Evolutionary conservation across 2,888 invertebrate species (phyloP), one percentile per base, ranked within the genome.

Genomic region (Synanthedon andrenaeformis): DNA sequence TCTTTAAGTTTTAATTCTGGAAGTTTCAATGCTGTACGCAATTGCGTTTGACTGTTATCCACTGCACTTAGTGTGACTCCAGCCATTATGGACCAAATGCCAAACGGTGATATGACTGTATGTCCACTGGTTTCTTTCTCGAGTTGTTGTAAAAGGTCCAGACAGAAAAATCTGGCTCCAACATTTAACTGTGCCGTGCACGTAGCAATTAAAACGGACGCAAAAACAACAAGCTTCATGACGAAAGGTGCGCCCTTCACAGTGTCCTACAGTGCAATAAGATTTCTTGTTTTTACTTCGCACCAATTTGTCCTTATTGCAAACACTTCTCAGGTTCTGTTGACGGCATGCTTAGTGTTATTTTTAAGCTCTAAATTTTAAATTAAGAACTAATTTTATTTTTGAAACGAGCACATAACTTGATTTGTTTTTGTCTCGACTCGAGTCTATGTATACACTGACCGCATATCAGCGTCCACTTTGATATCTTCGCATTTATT

Each of bases 71-170:
- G 59, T 0, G 85, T 75, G 3, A 87, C 70, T 5, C 83, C 84
- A 0, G 84, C 81, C 80, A 88, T 74, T 13, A 88, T 61, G 10
- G 78, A 81, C 88, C 88, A 88, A 0, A 93, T 93, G 17, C 88
- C 79, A 60, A 87, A 89, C 41, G 90, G 89, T 4, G 89, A 89
- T 54, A 89, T 66, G 61, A 89, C 86, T 56, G 88, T 69, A 65
- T 89, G 53, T 41, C 53, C 42, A 42, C 53, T 14, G 1, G 13
- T 17, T 17, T 17, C 23, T 5, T 11, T 42, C 4, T 45, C 19
- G 10, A 41, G 13, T 12, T 41, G 19, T 11, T 42, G 41, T 5
- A 52, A 45, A 19, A 52, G 52, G 42, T 52, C 52, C 4, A 42
- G 17, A 17, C 52, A 42, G 23, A 52, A 52, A 17, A 12, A 23